Evolutionary conservation across 2,113 vertebrate species (phyloP).

Genomic region (Periophthalmodon schlosseri): DNA sequence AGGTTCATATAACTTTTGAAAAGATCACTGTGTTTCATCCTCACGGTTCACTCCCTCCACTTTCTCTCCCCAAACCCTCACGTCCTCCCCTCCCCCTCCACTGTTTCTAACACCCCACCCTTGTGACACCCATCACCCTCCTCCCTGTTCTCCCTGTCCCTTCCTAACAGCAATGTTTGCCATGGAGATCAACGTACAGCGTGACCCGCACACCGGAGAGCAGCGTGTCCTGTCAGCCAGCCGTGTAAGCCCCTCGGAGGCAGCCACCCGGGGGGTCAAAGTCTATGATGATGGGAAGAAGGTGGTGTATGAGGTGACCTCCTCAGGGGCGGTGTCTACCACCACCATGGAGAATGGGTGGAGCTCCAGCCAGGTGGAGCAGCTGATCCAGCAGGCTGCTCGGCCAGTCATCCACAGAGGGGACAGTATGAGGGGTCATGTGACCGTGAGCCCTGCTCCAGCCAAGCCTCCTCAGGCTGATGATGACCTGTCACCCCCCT

Average conservation of each 20-base stretch:
- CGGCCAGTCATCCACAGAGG: constrained; percentile 76
- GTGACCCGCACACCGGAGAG: constrained; percentile 92
- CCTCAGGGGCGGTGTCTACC: constrained; percentile 84
- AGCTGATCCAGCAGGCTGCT: constrained; percentile 88
- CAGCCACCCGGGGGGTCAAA: constrained; percentile 89
- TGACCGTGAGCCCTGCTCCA: constrained; percentile 75
- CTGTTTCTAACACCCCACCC: constrained; percentile 21
- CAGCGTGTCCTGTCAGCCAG: constrained; percentile 92
- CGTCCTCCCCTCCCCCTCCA: constrained; percentile 27
- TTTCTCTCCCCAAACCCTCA: constrained; percentile 36
- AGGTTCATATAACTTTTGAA: constrained; percentile 15
- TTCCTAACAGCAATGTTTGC: constrained; percentile 89
- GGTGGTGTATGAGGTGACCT: constrained; percentile 91
- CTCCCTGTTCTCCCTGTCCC: constrained; percentile 14
- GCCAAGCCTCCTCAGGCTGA: constrained; percentile 32
- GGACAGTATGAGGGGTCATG: constrained; percentile 66
- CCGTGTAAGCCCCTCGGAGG: constrained; percentile 84
- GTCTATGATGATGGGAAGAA: constrained; percentile 95
- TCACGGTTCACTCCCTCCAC: constrained; percentile 55
- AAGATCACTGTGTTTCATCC: constrained; percentile 41
- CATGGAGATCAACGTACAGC: constrained; percentile 99
- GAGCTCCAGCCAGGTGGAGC: constrained; percentile 89
- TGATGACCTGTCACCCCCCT: constrained; percentile 71
- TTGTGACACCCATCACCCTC: constrained; percentile 7
- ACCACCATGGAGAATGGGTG: constrained; percentile 88